These are phyloP conservation scores for Thalassaphorura encarpata DNA, from an alignment of 1,140 invertebrate species.

Conservation along the genomic window DNA sequence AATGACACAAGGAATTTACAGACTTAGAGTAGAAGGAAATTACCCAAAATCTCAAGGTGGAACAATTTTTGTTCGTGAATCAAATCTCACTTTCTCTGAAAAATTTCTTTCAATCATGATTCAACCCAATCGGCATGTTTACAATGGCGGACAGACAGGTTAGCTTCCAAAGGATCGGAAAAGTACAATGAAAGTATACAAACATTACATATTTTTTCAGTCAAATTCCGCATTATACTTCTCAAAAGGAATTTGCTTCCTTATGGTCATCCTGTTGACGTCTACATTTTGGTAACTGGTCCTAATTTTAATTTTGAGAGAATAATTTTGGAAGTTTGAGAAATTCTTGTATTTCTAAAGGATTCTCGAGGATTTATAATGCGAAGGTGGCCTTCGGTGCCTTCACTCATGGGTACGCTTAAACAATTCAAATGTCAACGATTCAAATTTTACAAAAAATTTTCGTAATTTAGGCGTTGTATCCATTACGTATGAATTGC, in stretches of 20 bases:
- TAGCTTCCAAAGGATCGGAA: slow-evolving; percentile 7
- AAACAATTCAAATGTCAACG: too few species aligned
- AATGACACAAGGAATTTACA: slow-evolving; percentile 36
- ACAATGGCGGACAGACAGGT: slow-evolving; percentile 39
- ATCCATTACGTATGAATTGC: slow-evolving; percentile 38
- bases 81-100: slow-evolving; percentile 37
- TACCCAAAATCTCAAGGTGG: slow-evolving; percentile 36
- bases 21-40: slow-evolving; percentile 40
- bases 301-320: not conserved
- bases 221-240: slow-evolving; percentile 41
- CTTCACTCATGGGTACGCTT: slow-evolving; percentile 40
- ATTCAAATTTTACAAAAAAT: too few species aligned
- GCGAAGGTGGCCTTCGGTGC: slow-evolving; percentile 43
- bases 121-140: slow-evolving; percentile 42
- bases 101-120: slow-evolving; percentile 43
- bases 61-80: slow-evolving; percentile 38
- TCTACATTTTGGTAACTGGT: slow-evolving; percentile 40
- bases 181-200: not conserved
- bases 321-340: not conserved
- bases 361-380: slow-evolving; percentile 43
- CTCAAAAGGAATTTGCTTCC: slow-evolving; percentile 42
- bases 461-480: slow-evolving; percentile 36
- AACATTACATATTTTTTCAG: slow-evolving; percentile 37
- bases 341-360: slow-evolving; percentile 33
- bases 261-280: slow-evolving; percentile 42